Base-by-base conservation (phyloP, 2,888 invertebrate species). In the Ichneumoninae sp. region DNA sequence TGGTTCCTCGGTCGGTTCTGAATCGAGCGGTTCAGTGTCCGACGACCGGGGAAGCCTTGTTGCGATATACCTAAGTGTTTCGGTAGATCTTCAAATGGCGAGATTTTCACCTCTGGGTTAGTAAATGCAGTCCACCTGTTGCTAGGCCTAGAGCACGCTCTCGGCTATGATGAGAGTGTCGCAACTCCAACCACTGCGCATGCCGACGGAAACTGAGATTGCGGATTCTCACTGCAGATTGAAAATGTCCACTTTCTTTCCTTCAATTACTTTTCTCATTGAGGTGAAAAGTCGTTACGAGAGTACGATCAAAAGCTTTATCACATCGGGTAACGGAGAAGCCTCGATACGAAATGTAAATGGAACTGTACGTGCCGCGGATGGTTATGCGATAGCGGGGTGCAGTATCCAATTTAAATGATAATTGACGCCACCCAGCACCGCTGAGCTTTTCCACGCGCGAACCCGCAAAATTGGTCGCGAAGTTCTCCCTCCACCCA, bases 91-190 rank as follows among this genome's bases (percentile, higher is more conserved):
- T 36, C 62, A 60, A 78, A 50, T 68, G 54, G 22, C 69, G 71
- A 80, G 77, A 82, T 69, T 82, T 82, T 79, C 60, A 40, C 77
- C 44, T 50, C 68, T 22, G 26, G 72, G 74, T 65, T 74, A 57
- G 81, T 87, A 84, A 90, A 86, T 87, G 87, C 89, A 87, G 84
- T 86, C 90, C 91, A 91, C 91, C 91, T 91, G 91, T 91, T 91
- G 91, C 91, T 89, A 90, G 89, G 90, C 91, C 90, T 90, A 89
- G 82, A 85, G 60, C 47, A 22, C 72, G 60, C 77, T 77, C 75
- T 62, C 50, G 70, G 50, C 36, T 74, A 62, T 62, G 30, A 50
- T 50, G 65, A 65, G 36, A 33, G 22, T 30, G 33, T 65, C 50
- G 3, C 47, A 19, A 26, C 22, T 50, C 30, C 65, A 33, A 30